These are phyloP conservation scores for Megaleporinus macrocephalus DNA, from an alignment of 2,113 vertebrate genomes.

Conservation along the genomic window DNA sequence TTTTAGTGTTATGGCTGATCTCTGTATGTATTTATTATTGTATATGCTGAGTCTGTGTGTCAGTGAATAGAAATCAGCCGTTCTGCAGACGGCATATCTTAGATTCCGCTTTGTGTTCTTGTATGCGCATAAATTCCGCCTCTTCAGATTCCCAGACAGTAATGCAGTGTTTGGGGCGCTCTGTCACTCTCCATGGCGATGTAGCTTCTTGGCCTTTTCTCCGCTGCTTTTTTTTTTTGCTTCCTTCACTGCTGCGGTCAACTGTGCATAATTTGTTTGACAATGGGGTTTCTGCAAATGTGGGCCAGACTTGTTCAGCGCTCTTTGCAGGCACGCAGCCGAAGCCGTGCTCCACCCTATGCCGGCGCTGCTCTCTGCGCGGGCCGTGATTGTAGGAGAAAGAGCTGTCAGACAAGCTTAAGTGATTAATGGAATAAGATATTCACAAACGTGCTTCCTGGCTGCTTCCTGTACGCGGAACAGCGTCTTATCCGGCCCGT, in stretches of 20 bases:
- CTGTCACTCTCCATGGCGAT: conserved; percentile 29
- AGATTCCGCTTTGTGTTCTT: neutral
- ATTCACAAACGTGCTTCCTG: conserved; percentile 17
- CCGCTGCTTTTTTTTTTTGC: conserved; percentile 21
- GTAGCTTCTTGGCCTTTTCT: neutral
- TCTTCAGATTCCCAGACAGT: neutral
- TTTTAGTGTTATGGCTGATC: too few species aligned
- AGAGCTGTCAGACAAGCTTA: neutral
- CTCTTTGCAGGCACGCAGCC: neutral
- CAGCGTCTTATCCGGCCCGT: conserved; percentile 20
- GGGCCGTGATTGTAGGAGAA: neutral
- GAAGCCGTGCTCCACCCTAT: conserved; percentile 13
- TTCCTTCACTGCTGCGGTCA: neutral
- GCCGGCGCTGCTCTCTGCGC: neutral
- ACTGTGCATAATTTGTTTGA: conserved; percentile 46
- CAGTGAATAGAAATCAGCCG: neutral
- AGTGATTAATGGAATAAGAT: conserved; percentile 36
- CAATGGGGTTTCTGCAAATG: conserved; percentile 38
- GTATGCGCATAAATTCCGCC: neutral
- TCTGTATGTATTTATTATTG: too few species aligned
- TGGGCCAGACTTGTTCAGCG: neutral
- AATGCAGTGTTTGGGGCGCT: neutral
- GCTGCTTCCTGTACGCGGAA: conserved; percentile 26
- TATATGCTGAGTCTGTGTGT: neutral
- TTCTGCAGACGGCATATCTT: neutral